Conservation (phyloP, 2,888 invertebrate species). For the Hirtodrosophila histrioides region DNA sequence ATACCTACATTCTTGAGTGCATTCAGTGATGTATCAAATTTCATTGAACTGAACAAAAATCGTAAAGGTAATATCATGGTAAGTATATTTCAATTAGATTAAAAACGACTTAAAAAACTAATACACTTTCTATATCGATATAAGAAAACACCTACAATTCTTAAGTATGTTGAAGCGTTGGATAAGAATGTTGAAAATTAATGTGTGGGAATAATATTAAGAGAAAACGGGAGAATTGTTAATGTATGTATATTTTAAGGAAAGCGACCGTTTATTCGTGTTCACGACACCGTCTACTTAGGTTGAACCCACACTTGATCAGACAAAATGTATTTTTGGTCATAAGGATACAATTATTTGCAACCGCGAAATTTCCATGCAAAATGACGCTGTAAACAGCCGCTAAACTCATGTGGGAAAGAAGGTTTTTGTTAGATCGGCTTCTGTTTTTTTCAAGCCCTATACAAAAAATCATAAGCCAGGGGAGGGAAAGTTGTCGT, state of each 20-base stretch:
- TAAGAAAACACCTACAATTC: conserved; percentile 54
- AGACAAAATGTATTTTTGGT: too few relatives aligned
- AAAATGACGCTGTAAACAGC: too few relatives aligned
- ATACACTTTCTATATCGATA: conserved; percentile 35
- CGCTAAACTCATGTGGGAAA: too few relatives aligned
- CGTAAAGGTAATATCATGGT: conserved; percentile 23
- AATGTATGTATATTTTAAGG: too few relatives aligned
- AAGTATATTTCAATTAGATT: conserved; percentile 31
- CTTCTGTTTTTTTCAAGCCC: too few relatives aligned
- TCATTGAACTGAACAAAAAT: conserved; percentile 12
- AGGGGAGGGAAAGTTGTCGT: too few relatives aligned
- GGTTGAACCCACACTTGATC: not conserved
- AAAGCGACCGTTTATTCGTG: too few relatives aligned
- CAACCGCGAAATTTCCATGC: too few relatives aligned
- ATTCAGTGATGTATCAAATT: not conserved
- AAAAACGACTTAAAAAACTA: conserved; percentile 45
- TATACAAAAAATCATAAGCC: too few relatives aligned
- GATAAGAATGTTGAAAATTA: not conserved
- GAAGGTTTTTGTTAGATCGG: too few relatives aligned
- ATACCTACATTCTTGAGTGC: not conserved
- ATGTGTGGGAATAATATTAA: not conserved
- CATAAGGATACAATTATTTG: too few relatives aligned
- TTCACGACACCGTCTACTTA: not conserved
- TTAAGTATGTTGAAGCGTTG: not conserved
- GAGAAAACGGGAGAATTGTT: not conserved